phyloP scores from a whole-genome alignment of 2,888 invertebrate species.

The Pristionchus mayeri region DNA sequence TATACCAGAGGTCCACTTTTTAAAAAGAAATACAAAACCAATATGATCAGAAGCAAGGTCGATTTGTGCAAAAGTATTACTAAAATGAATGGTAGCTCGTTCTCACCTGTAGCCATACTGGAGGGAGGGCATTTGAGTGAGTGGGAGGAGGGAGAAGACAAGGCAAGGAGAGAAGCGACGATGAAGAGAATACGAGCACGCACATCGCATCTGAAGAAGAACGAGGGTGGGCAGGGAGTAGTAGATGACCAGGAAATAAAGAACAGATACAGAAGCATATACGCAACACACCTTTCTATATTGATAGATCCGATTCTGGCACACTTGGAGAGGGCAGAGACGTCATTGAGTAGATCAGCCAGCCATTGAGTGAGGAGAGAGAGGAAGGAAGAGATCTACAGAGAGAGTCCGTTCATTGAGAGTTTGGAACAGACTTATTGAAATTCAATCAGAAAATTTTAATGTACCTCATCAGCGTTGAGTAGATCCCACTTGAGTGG shows the following conservation, averaged over 20 bases:
- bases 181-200: conserved; percentile 35
- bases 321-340: conserved; percentile 12
- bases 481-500: conserved; percentile 41
- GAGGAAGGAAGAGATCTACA: conserved; percentile 9
- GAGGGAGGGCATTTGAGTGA: not conserved
- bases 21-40: too few species aligned
- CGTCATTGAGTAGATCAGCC: conserved; percentile 2
- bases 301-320: conserved; percentile 21
- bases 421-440: not conserved
- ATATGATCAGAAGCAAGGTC: not conserved
- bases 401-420: not conserved
- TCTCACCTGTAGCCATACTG: conserved; percentile 28
- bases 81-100: not conserved
- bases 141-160: conserved; percentile 34
- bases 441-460: not conserved
- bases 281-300: conserved; percentile 7
- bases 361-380: conserved; percentile 39
- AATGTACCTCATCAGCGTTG: not conserved
- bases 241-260: too few species aligned
- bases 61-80: not conserved
- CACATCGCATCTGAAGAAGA: conserved; percentile 11
- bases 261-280: not conserved
- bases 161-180: conserved; percentile 23
- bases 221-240: not conserved
- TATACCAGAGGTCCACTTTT: too few species aligned